Evolutionary conservation across 1,140 invertebrate genomes (phyloP), one percentile per base, ranked within the genome.

Genomic region (Brevipalpus yothersi): DNA sequence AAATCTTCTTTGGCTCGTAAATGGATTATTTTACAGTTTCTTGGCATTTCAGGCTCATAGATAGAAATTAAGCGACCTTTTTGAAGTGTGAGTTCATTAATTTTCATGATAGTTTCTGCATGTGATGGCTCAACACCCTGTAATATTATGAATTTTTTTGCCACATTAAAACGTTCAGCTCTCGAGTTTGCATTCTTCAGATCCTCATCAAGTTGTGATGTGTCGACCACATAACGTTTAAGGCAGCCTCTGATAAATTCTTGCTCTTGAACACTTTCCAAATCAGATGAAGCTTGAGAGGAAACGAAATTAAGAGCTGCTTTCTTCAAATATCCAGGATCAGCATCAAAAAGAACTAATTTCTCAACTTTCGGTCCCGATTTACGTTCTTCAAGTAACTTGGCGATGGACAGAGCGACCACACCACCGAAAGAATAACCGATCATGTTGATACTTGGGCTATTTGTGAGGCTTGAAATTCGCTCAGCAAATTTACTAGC

Each of bases 341-440:
- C 43, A 45, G 43, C 43, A 8, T 45, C 43, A 15, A 45, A 15
- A 12, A 45, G 43, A 45, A 45, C n/a, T 45, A 45, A 45, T 45
- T 45, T 45, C 43, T 45, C 43, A 17, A 45, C n/a, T 45, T 15
- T 45, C 8, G 43, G 43, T 17, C 43, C 43, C 3, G 12, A 15
- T 45, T 17, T 17, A 15, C 43, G 43, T 15, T 12, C n/a, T 17
- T 45, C 43, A 3, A 45, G n/a, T 45, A 15, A 12, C 12, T 82
- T 65, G 3, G 82, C 83, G 80, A 97, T 94, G 74, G 95, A 92
- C 68, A 91, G 86, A 9, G 84, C 89, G 13, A 96, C 80, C 59
- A 82, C 79, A 9, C 84, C 82, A 54, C 93, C 93, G 71, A 87
- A 96, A 0, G 92, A 96, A 70, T 97, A 96, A 3, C 91, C 93